phyloP scores from a whole-genome alignment of 1,140 invertebrate species.

The Thaumatotibia leucotreta region DNA sequence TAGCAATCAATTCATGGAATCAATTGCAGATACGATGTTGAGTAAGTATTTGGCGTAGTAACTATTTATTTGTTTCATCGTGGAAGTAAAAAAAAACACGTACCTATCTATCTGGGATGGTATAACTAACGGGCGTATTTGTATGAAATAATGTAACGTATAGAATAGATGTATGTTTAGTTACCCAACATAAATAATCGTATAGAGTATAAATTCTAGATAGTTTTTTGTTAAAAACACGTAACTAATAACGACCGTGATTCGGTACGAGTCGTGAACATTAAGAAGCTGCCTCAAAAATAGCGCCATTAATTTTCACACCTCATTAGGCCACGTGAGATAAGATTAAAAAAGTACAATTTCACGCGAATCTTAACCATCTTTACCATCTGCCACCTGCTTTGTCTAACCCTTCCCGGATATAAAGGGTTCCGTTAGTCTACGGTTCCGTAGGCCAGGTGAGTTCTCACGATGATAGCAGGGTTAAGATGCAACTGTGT shows the following conservation, averaged over 20 bases:
- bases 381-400: slow-evolving; percentile 5
- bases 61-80: no score
- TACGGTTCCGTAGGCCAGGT: not conserved
- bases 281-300: not conserved
- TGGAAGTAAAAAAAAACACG: no score
- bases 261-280: not conserved
- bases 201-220: no score
- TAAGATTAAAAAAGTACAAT: not conserved
- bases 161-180: no score
- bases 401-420: slow-evolving; percentile 12
- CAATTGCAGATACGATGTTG: no score
- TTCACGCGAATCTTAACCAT: not conserved
- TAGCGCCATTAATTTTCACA: slow-evolving; percentile 4
- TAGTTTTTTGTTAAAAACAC: not conserved
- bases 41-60: no score
- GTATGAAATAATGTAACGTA: no score
- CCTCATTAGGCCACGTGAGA: slow-evolving; percentile 1
- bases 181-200: no score
- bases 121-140: no score
- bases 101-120: no score
- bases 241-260: not conserved
- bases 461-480: slow-evolving; percentile 8
- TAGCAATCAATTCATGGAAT: no score
- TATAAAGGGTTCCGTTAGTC: not conserved
- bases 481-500: slow-evolving; percentile 11